Evolutionary conservation across 2,888 invertebrate species (phyloP).

Genomic region (Chelonus formosanus): DNA sequence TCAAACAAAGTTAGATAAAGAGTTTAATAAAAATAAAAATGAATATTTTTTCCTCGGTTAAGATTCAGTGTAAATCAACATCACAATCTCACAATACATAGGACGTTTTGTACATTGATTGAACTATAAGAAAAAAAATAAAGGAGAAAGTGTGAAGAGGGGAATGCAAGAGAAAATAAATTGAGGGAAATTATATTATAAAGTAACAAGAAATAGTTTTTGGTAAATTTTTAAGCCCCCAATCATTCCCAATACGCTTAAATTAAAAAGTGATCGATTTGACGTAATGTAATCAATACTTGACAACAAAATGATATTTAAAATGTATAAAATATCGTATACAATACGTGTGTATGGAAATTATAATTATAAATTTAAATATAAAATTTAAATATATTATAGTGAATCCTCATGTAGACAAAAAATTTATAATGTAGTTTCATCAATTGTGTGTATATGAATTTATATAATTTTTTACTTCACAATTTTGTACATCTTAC

Average conservation of each 20-base stretch:
- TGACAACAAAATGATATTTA: no score
- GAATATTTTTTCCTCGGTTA: no score
- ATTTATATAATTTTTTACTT: slow-evolving; percentile 56
- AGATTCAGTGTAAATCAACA: no score
- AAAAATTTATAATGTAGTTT: slow-evolving; percentile 38
- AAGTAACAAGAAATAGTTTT: slow-evolving; percentile 21
- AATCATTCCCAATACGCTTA: slow-evolving; percentile 34
- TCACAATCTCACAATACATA: no score
- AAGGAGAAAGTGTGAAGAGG: neutral
- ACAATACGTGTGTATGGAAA: no score
- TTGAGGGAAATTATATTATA: neutral
- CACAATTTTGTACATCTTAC: slow-evolving; percentile 53
- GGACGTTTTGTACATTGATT: no score
- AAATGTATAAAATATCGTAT: no score
- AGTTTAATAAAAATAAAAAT: no score
- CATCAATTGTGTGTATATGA: slow-evolving; percentile 41
- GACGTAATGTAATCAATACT: slow-evolving; percentile 4
- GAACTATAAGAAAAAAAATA: no score
- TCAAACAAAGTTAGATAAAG: no score
- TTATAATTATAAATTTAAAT: slow-evolving; percentile 28
- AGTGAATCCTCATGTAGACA: slow-evolving; percentile 2
- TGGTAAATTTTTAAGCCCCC: slow-evolving; percentile 35
- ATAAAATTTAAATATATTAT: slow-evolving; percentile 34
- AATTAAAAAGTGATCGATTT: slow-evolving; percentile 25
- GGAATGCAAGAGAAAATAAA: slow-evolving; percentile 1